phyloP scores from a whole-genome alignment of 2,113 vertebrate genomes.

The Zingel zingel region DNA sequence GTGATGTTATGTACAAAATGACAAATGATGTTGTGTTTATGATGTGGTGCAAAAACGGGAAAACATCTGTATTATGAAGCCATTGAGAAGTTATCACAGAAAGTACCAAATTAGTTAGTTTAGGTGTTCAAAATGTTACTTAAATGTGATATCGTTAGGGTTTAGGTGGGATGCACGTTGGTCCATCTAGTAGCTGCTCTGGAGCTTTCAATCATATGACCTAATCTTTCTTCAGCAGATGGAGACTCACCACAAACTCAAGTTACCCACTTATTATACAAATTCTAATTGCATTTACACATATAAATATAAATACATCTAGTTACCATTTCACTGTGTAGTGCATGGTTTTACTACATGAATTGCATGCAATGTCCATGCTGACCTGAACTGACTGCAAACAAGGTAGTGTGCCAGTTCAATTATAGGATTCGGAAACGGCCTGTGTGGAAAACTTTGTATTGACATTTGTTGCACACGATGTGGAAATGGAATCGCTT shows the following conservation, averaged over 20 bases:
- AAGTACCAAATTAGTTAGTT: background rate
- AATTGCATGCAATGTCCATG: background rate
- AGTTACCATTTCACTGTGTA: background rate
- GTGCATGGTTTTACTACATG: background rate
- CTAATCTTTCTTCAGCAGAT: background rate
- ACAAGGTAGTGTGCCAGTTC: slow-evolving; percentile 4
- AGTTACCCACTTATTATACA: background rate
- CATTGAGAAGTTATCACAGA: background rate
- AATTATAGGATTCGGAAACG: slow-evolving; percentile 19
- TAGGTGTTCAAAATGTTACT: background rate
- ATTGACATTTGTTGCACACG: slow-evolving; percentile 32
- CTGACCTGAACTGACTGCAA: slow-evolving; percentile 33
- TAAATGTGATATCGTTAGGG: background rate
- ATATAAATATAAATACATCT: background rate
- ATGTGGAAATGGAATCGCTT: background rate
- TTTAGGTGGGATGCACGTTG: background rate
- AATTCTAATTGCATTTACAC: background rate
- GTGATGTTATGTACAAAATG: slow-evolving; percentile 15
- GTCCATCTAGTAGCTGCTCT: background rate
- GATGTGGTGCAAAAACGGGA: slow-evolving; percentile 6
- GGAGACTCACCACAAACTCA: background rate
- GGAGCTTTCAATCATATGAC: background rate
- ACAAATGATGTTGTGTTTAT: slow-evolving; percentile 36
- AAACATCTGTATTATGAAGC: slow-evolving; percentile 81
- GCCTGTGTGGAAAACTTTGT: slow-evolving; percentile 12